Evolutionary conservation across 2,888 invertebrate genomes (phyloP).

Genomic region (Spodoptera exigua): DNA sequence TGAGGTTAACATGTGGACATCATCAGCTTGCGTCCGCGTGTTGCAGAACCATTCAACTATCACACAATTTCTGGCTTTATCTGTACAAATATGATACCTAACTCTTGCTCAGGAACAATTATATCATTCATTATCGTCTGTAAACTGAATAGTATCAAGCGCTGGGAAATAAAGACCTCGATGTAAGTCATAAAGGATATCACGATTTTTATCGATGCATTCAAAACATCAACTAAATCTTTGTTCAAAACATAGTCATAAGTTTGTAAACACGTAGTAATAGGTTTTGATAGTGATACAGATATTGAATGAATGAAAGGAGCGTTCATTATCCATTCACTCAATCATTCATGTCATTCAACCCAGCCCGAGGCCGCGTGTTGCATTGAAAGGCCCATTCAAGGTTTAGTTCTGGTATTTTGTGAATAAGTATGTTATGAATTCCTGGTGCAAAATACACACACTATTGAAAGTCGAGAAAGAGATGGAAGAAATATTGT

Average conservation of each 20-base stretch:
- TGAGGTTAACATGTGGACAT: conserved; percentile 70
- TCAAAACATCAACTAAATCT: conserved; percentile 10
- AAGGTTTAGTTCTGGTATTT: conserved; percentile 64
- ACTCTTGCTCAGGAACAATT: conserved; percentile 23
- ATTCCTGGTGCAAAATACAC: conserved; percentile 56
- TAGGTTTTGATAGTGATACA: conserved; percentile 41
- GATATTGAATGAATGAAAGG: conserved; percentile 61
- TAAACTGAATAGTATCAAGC: conserved; percentile 3
- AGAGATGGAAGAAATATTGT: conserved; percentile 46
- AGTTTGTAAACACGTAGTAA: conserved; percentile 28
- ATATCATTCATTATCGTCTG: conserved; percentile 17
- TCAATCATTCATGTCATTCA: conserved; percentile 70
- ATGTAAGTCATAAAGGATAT: conserved; percentile 24
- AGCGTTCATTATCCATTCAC: conserved; percentile 57
- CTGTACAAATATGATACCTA: conserved; percentile 6
- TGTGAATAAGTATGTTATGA: conserved; percentile 47
- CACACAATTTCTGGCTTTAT: conserved; percentile 1
- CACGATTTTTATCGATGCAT: conserved; percentile 12
- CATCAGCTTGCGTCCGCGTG: conserved; percentile 54
- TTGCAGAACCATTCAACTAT: conserved; percentile 49
- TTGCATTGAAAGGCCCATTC: conserved; percentile 74
- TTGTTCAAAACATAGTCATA: conserved; percentile 25
- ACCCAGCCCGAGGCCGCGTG: conserved; percentile 63
- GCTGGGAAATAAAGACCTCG: conserved; percentile 36
- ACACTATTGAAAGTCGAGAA: conserved; percentile 42